These are phyloP conservation scores for Poicephalus meyeri DNA, from an alignment of 2,113 vertebrate species.

Conservation along the genomic window DNA sequence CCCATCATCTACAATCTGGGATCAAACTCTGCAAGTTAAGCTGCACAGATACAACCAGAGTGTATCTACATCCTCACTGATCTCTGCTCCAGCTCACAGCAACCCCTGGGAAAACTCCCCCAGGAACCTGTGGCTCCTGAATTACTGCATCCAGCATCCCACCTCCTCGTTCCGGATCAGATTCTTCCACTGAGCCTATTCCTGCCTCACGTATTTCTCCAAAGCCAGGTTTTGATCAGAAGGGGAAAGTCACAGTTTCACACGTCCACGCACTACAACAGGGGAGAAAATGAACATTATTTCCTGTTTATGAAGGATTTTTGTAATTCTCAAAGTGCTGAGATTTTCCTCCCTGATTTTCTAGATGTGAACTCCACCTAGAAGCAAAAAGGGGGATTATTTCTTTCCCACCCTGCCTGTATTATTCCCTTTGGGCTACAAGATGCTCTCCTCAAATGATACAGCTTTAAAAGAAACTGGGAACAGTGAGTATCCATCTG, in stretches of 20 bases:
- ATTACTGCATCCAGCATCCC: not conserved
- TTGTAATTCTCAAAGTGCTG: not conserved
- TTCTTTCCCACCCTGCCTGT: not conserved
- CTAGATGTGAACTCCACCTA: not conserved
- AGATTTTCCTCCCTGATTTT: not conserved
- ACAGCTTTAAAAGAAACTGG: not conserved
- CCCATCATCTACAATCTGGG: not conserved
- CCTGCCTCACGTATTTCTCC: not conserved
- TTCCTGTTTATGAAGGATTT: not conserved
- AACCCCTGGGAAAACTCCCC: no score
- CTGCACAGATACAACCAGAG: no score
- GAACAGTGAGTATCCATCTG: slow-evolving; percentile 6
- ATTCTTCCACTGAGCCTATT: not conserved
- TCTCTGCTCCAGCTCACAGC: not conserved
- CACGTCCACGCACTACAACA: rapidly evolving
- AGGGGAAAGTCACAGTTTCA: not conserved
- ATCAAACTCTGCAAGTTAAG: not conserved
- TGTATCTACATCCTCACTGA: rapidly evolving
- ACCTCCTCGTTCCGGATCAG: rapidly evolving
- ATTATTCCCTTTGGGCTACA: not conserved
- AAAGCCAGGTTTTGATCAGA: not conserved
- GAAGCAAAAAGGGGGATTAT: not conserved
- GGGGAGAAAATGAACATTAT: not conserved
- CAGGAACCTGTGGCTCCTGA: not conserved
- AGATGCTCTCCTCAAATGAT: not conserved